Evolutionary conservation across 2,113 vertebrate genomes (phyloP).

Genomic region (Eleginops maclovinus): DNA sequence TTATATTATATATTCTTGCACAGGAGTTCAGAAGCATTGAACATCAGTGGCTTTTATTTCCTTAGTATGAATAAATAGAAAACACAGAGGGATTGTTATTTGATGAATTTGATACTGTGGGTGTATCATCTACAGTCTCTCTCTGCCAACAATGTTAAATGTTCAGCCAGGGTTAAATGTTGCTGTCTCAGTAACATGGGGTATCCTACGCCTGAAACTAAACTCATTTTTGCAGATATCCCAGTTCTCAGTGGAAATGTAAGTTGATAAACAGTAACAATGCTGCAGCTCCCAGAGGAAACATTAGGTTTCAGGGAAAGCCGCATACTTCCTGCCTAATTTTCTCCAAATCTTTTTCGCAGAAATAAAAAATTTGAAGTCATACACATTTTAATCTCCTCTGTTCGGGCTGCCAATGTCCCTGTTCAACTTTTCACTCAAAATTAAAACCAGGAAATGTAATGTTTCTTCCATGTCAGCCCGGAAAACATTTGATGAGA

Average conservation of each 20-base stretch:
- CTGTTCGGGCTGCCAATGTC: slow-evolving; percentile 64
- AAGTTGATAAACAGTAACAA: slow-evolving; percentile 67
- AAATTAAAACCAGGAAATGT: slow-evolving; percentile 76
- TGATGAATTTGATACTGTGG: background rate
- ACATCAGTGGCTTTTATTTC: background rate
- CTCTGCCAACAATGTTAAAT: slow-evolving; percentile 6
- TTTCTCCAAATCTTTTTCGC: slow-evolving; percentile 66
- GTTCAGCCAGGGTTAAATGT: slow-evolving; percentile 16
- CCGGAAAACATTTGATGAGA: slow-evolving; percentile 63
- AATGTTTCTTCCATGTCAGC: slow-evolving; percentile 61
- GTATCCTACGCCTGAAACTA: slow-evolving; percentile 16
- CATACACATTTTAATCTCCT: slow-evolving; percentile 70
- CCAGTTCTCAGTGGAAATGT: slow-evolving; percentile 37
- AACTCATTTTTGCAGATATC: slow-evolving; percentile 36
- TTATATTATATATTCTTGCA: background rate
- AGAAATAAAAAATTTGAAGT: slow-evolving; percentile 46
- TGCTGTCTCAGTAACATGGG: slow-evolving; percentile 9
- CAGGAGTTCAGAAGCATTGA: background rate
- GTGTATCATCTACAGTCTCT: slow-evolving; percentile 11
- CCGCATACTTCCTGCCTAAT: slow-evolving; percentile 65
- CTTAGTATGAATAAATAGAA: slow-evolving; percentile 9
- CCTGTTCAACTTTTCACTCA: slow-evolving; percentile 66
- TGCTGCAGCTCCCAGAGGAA: slow-evolving; percentile 58
- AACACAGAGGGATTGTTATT: slow-evolving; percentile 5
- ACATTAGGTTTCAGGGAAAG: slow-evolving; percentile 71